Conservation (phyloP, 53 echinoderm and acorn worm species). For the Stichopus horrens region DNA sequence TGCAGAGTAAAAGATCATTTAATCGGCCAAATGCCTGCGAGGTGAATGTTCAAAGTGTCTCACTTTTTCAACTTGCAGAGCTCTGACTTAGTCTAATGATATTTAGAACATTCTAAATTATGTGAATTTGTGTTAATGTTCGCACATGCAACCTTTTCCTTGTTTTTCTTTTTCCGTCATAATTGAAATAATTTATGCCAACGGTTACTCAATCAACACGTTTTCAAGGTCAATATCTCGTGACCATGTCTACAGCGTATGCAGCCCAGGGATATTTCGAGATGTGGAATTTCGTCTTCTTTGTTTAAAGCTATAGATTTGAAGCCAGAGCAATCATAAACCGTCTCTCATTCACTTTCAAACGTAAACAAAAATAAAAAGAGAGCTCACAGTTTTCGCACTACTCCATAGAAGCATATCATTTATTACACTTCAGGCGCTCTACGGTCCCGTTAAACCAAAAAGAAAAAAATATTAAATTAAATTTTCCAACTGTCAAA, state of each 20-base stretch:
- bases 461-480: not conserved
- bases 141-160: too few species aligned
- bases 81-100: too few species aligned
- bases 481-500: constrained; percentile 23
- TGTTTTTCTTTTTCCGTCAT: too few species aligned
- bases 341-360: too few species aligned
- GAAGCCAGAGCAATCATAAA: too few species aligned
- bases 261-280: not conserved
- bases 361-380: not conserved
- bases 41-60: too few species aligned
- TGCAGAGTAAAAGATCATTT: too few species aligned
- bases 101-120: too few species aligned
- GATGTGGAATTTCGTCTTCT: not conserved
- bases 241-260: not conserved
- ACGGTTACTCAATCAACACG: not conserved
- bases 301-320: too few species aligned
- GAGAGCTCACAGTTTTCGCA: not conserved
- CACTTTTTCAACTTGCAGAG: too few species aligned
- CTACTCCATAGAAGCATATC: not conserved
- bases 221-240: not conserved
- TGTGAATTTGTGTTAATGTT: too few species aligned
- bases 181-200: not conserved
- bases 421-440: constrained; percentile 11
- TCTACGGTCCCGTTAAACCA: not conserved
- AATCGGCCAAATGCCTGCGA: too few species aligned